Evolutionary conservation across 2,113 vertebrate genomes (phyloP).

Genomic region (Spermophilus dauricus): DNA sequence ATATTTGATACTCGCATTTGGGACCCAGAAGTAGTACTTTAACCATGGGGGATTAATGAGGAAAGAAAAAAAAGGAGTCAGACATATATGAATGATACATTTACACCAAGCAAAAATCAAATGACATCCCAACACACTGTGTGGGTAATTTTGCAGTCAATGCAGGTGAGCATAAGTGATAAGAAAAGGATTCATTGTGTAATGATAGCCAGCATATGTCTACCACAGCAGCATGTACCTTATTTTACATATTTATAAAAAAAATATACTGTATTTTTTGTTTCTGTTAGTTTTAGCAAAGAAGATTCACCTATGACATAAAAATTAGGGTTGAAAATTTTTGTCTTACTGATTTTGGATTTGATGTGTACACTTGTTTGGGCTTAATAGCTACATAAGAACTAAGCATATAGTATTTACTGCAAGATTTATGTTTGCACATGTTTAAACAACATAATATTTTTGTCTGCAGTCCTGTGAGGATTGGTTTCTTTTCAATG

Average conservation of each 20-base stretch:
- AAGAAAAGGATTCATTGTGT: accelerated
- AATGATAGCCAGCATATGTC: accelerated
- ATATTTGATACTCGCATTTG: not conserved
- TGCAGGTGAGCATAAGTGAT: too few relatives aligned
- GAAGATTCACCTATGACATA: not conserved
- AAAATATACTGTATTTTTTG: not conserved
- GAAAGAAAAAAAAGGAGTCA: not conserved
- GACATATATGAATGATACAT: not conserved
- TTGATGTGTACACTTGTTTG: not conserved
- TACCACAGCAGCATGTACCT: accelerated
- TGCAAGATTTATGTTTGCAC: not conserved
- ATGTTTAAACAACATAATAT: not conserved
- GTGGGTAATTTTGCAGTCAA: not conserved
- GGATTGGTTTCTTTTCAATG: not conserved
- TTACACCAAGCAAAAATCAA: not conserved
- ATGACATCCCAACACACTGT: not conserved
- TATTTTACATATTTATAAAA: not conserved
- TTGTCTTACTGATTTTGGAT: not conserved
- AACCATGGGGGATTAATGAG: not conserved
- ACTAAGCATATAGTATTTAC: not conserved
- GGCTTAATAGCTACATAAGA: not conserved
- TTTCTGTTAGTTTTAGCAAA: conserved; percentile 31
- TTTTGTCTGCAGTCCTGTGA: not conserved
- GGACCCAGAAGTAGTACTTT: not conserved
- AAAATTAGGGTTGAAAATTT: not conserved